Percentiles rank a stretch among this genome's conserved stretches.
phyloP scores from a whole-genome alignment of 2,113 vertebrate species.

The Psammodynastes pulverulentus region DNA sequence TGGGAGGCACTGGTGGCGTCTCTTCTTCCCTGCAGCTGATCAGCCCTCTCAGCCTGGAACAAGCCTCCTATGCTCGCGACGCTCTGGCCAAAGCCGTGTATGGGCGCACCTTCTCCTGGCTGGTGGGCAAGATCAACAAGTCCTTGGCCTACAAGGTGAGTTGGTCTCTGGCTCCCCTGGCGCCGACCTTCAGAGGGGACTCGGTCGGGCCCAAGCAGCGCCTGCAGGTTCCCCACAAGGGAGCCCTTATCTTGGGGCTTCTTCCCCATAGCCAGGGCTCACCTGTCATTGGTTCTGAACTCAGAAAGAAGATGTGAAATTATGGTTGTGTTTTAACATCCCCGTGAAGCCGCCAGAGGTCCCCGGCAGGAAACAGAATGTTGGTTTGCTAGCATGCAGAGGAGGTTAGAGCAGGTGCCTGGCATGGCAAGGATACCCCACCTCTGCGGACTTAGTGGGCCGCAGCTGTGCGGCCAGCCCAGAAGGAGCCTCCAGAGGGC shows the following conservation, averaged over 20 bases:
- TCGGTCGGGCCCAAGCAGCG: rapidly evolving
- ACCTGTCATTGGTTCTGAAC: not conserved
- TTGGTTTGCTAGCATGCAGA: not conserved
- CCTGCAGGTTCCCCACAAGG: not conserved
- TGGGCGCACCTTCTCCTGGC: constrained; percentile 94
- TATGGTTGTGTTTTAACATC: not conserved
- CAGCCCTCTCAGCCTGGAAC: constrained; percentile 93
- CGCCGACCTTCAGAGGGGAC: not conserved
- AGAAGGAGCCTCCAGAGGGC: not conserved
- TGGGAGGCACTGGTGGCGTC: too few relatives aligned
- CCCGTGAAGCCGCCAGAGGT: not conserved
- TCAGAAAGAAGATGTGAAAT: not conserved
- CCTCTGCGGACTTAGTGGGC: too few relatives aligned
- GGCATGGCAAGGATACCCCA: not conserved
- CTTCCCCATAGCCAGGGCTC: not conserved
- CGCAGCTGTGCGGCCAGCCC: too few relatives aligned
- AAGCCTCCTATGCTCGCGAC: constrained; percentile 87
- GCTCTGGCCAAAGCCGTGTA: constrained; percentile 93
- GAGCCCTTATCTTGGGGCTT: not conserved
- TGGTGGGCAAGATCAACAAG: constrained; percentile 92
- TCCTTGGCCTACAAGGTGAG: constrained; percentile 88
- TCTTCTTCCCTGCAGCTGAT: constrained; percentile 73
- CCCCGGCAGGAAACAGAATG: not conserved
- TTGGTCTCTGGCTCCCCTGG: not conserved
- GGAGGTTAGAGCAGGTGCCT: not conserved